Evolutionary conservation across 1,140 invertebrate genomes (phyloP).

Genomic region (Drosophila rhopaloa): DNA sequence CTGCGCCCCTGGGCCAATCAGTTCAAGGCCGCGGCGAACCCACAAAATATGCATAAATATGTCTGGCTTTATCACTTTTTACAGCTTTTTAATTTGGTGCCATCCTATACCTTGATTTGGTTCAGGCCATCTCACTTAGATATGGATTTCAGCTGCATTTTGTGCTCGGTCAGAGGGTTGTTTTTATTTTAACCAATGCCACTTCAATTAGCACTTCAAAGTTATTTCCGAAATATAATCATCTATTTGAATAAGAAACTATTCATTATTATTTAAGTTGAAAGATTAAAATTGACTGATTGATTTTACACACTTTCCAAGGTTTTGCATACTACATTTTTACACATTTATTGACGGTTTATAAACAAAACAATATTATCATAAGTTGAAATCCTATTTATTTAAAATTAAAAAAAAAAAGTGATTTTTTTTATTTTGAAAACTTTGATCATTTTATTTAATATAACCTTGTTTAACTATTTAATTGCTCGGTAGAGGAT

Average conservation of each 20-base stretch:
- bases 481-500: no score
- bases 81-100: conserved; percentile 40
- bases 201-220: background rate
- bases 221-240: no score
- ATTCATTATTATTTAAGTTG: no score
- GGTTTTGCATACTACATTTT: no score
- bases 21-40: conserved; percentile 65
- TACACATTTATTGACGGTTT: no score
- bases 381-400: no score
- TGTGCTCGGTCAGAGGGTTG: background rate
- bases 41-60: conserved; percentile 52
- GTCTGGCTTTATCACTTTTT: conserved; percentile 28
- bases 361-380: no score
- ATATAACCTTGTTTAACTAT: no score
- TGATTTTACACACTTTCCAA: background rate
- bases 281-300: background rate
- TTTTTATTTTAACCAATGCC: background rate
- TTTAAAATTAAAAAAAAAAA: no score
- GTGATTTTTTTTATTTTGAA: no score
- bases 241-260: no score
- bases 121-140: background rate
- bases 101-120: conserved; percentile 13
- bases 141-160: conserved; percentile 5
- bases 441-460: no score
- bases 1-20: conserved; percentile 43